Base-by-base conservation (phyloP, 2,113 vertebrate species). In the Otolemur garnettii region DNA sequence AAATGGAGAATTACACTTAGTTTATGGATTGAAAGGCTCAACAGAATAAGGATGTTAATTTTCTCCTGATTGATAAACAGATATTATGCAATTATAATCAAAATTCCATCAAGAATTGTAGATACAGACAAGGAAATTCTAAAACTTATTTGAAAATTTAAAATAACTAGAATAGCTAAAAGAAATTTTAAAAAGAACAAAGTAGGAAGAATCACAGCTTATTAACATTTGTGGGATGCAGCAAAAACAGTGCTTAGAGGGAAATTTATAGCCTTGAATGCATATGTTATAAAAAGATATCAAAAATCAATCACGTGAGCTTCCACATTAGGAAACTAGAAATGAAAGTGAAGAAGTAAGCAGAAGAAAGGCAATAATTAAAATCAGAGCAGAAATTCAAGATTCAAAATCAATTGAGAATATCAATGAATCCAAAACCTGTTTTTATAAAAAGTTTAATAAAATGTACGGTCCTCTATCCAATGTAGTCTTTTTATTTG, bases 151-250 rank as follows among this genome's bases (percentile, higher is more conserved):
- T 21, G 13, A 8, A 77, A 83, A 60, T 12, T 50, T 13, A 83
- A 92, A 59, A 45, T 82, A 66, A 95, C 5, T 74, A 77, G 38
- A 75, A 66, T 82, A 81, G 45, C 60, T 83, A 68, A 92, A 95
- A 59, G 1, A 90, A 77, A 84, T 50, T 78, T 59, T 59, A 50
- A 74, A 64, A 64, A 66, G 5, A 85, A 94, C 7, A 42, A 74
- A 74, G 18, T 81, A 45, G 10, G 19, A 59, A 15, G 19, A 88
- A 69, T 82, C 9, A 33, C 50, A 77, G 26, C 18, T 78, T 55
- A 19, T 35, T 8, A 78, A 55, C 4, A 55, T 55, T 30, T 78
- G 28, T 55, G 28, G 30, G 50, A 78, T 21, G 30, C 50, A 78
- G 4, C 75, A 78, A 55, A 78, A 78, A 5, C 50, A 78, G 28